Base-by-base conservation (phyloP, 2,888 invertebrate species). In the Xestobium rufovillosum region DNA sequence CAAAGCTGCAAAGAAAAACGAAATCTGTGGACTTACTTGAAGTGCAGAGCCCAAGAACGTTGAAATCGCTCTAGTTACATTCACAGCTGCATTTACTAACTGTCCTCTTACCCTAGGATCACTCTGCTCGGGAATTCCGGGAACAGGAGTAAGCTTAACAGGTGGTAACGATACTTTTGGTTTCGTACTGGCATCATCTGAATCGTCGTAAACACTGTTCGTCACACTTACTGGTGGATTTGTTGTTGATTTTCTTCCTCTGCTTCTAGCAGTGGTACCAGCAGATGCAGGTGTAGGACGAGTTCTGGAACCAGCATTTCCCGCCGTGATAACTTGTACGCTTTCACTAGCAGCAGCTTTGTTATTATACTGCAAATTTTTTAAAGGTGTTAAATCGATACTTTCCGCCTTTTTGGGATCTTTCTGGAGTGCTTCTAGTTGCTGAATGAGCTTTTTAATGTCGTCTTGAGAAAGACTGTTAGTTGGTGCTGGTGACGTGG, bases 31-130 rank as follows among this genome's bases (percentile, higher is more conserved):
- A 9, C 31, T 48, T 61, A 84, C 85, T 76, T 83, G 81, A 55
- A 85, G 73, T 36, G 84, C 83, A 54, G 80, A 77, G 51, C 83
- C 83, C 53, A 85, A 70, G 65, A 85, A 83, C 62, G 79, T 78
- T 41, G 83, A 81, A 60, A 85, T 82, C 2, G 82, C 81, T 61
- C 79, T 75, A 15, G 83, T 83, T 42, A 83, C 82, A 52, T 83
- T 82, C 48, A 83, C 78, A 39, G 83, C 83, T 11, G 83, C 81
- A 36, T 76, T 79, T 32, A 83, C 73, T 39, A 83, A 70, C 60
- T 71, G 70, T 42, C 63, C 67, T 39, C 69, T 59, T 25, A 68
- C 60, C 32, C 61, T 52, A 12, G 58, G 51, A 29, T 55, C 59
- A 4, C 55, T 48, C 29, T 50, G 44, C 13, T 48, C 54, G 31